These are phyloP conservation scores for Litoditis marina DNA, from an alignment of 2,888 invertebrate species.

Conservation along the genomic window DNA sequence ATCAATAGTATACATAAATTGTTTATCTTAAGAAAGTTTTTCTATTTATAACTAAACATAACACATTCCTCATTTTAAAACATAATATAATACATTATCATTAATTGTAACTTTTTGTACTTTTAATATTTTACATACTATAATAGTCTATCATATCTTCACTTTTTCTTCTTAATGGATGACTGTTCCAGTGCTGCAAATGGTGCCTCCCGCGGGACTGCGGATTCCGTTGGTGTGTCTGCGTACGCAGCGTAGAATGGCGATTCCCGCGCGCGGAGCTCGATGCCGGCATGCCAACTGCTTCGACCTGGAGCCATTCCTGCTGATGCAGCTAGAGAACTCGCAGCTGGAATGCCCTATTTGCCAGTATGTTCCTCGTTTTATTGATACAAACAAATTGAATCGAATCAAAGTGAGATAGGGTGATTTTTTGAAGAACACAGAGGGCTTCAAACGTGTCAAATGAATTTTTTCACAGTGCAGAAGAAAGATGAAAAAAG, in stretches of 20 bases:
- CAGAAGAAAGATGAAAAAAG: neutral
- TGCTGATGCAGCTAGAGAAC: conserved; percentile 5
- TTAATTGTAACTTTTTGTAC: too few species aligned
- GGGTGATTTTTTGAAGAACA: neutral
- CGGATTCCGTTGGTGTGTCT: neutral
- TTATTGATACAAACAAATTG: neutral
- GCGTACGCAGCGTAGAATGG: neutral
- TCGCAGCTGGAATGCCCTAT: neutral
- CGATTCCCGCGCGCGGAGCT: neutral
- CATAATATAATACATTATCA: too few species aligned
- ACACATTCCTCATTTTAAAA: too few species aligned
- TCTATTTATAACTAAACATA: too few species aligned
- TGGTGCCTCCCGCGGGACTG: neutral
- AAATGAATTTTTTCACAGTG: too few species aligned
- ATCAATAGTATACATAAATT: too few species aligned
- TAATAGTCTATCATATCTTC: too few species aligned
- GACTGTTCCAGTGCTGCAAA: conserved; percentile 4
- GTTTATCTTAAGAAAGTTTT: too few species aligned
- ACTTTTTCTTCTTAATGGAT: too few species aligned
- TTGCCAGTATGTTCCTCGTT: neutral
- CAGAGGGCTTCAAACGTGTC: neutral
- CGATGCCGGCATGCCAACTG: conserved; percentile 8
- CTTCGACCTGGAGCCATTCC: conserved; percentile 8
- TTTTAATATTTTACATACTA: too few species aligned
- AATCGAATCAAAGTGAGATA: neutral